Evolutionary conservation across 2,888 invertebrate species (phyloP).

Genomic region (Pocota personata): DNA sequence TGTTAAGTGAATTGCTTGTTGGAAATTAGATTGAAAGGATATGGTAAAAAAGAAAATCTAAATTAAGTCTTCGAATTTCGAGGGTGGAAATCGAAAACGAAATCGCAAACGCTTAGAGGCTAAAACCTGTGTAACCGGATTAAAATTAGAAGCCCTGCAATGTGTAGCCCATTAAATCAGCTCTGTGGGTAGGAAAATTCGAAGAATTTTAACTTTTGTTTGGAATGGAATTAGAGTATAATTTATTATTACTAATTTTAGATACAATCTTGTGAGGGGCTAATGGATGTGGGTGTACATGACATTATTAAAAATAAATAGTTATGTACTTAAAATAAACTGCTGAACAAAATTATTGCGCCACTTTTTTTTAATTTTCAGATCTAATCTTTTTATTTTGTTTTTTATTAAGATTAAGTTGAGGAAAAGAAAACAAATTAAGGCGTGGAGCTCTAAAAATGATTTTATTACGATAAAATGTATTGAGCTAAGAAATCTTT

Average conservation of each 20-base stretch:
- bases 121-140: constrained; percentile 8
- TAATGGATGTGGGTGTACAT: neutral
- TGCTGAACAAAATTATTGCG: no score
- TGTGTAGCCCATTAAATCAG: neutral
- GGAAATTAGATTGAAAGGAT: constrained; percentile 19
- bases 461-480: no score
- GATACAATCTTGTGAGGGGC: neutral
- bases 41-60: neutral
- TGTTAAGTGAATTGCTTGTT: constrained; percentile 45
- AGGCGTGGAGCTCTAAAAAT: no score
- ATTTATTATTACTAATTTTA: neutral
- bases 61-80: constrained; percentile 13
- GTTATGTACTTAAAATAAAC: neutral
- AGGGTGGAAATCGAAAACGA: neutral
- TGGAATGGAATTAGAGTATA: neutral
- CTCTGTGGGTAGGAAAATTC: neutral
- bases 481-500: no score
- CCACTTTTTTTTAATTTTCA: no score
- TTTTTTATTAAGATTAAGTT: no score
- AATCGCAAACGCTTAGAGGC: neutral
- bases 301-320: neutral
- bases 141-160: constrained; percentile 3
- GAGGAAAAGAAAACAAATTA: no score
- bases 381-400: no score
- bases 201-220: neutral